Percentiles rank a stretch among this genome's conserved stretches.
These are phyloP conservation scores for Prunella strophiata DNA, from an alignment of 2,797 vertebrate species.

Conservation along the genomic window DNA sequence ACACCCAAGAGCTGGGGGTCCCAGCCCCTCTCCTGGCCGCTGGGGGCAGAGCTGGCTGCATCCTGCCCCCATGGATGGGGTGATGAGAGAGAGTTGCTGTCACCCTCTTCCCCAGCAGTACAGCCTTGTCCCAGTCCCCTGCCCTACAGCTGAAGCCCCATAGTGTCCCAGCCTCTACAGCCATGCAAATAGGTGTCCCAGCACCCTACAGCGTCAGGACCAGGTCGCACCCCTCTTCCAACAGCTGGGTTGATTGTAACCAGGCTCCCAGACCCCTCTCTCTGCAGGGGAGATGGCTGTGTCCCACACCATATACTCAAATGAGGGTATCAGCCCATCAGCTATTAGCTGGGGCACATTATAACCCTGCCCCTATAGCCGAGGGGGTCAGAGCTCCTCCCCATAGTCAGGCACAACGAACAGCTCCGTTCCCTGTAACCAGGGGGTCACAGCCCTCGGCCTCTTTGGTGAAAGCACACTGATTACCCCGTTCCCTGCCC, in stretches of 20 bases:
- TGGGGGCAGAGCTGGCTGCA: neutral
- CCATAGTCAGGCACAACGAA: rapidly evolving
- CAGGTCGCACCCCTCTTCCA: neutral
- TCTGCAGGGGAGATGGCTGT: rapidly evolving
- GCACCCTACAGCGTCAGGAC: rapidly evolving
- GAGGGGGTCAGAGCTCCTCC: neutral
- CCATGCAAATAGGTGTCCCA: neutral
- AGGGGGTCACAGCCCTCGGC: neutral
- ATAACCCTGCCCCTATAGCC: rapidly evolving
- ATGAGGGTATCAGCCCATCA: neutral
- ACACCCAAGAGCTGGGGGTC: neutral
- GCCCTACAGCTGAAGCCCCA: neutral
- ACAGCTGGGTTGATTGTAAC: neutral
- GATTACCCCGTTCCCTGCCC: neutral
- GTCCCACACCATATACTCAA: no score
- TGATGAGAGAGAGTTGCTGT: no score
- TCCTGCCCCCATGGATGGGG: neutral
- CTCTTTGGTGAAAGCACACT: no score
- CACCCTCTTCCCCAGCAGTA: neutral
- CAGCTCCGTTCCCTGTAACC: no score
- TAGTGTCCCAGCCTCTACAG: no score
- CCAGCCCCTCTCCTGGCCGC: neutral
- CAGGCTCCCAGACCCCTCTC: neutral
- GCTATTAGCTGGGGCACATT: neutral
- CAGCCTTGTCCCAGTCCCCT: neutral